These are phyloP conservation scores for Mormyrops boulengeri DNA, from an alignment of 2,797 vertebrate genomes.

Conservation along the genomic window DNA sequence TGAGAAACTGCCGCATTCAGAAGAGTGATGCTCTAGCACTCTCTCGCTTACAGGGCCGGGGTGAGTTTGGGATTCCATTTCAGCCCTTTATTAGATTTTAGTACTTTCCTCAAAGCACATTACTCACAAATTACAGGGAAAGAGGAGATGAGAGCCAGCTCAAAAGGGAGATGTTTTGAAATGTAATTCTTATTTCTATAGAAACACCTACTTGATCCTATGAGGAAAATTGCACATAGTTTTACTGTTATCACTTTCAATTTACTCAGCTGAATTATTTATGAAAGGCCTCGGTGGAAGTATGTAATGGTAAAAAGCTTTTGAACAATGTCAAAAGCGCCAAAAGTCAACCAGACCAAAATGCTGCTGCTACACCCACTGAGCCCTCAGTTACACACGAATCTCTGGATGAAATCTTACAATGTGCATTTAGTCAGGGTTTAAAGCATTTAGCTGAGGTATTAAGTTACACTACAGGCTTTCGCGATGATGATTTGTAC, in stretches of 20 bases:
- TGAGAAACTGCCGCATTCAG: not conserved
- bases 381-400: conserved; percentile 55
- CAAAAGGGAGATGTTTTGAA: conserved; percentile 57
- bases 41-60: conserved; percentile 24
- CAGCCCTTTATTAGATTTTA: conserved; percentile 51
- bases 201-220: conserved; percentile 70
- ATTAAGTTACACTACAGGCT: conserved; percentile 29
- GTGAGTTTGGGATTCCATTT: conserved; percentile 57
- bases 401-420: conserved; percentile 44
- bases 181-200: conserved; percentile 70
- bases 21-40: not conserved
- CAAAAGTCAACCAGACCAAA: conserved; percentile 42
- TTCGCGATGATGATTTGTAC: not conserved
- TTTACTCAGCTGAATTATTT: conserved; percentile 73
- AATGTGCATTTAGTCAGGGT: conserved; percentile 20
- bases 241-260: conserved; percentile 75
- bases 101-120: conserved; percentile 43
- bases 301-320: conserved; percentile 65
- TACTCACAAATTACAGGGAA: conserved; percentile 42
- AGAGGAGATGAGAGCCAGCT: conserved; percentile 45
- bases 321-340: conserved; percentile 63
- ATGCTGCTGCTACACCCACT: conserved; percentile 63
- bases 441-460: conserved; percentile 36
- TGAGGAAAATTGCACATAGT: conserved; percentile 67
- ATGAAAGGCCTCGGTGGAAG: conserved; percentile 70